phyloP scores from a whole-genome alignment of 1,140 invertebrate genomes.

The Ceratina calcarata region DNA sequence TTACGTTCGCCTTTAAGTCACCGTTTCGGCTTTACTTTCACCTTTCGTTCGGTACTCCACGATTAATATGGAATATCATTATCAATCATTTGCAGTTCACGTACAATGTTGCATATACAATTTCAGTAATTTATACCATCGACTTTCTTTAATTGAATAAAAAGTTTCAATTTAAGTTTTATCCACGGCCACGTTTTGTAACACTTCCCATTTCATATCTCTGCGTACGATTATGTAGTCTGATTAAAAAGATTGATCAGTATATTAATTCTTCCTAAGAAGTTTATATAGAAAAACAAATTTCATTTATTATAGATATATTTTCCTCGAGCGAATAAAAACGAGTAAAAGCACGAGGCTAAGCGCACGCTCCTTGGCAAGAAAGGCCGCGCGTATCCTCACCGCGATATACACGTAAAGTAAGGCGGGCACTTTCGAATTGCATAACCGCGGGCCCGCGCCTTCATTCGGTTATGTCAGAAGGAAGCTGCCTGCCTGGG shows the following conservation, averaged over 20 bases:
- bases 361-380: conserved; percentile 54
- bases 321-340: not conserved
- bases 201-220: too few species aligned
- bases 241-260: too few species aligned
- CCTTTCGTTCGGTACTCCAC: not conserved
- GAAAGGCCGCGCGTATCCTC: conserved; percentile 56
- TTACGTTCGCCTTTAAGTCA: not conserved
- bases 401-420: conserved; percentile 73
- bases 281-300: not conserved
- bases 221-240: too few species aligned
- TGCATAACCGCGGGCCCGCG: conserved; percentile 78
- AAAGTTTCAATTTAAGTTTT: too few species aligned
- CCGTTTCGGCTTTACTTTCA: conserved; percentile 1
- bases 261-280: too few species aligned
- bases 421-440: conserved; percentile 81
- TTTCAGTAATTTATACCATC: too few species aligned
- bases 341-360: conserved; percentile 52
- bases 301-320: conserved; percentile 8
- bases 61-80: too few species aligned
- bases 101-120: too few species aligned
- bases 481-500: conserved; percentile 79
- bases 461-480: conserved; percentile 81
- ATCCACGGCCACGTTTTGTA: too few species aligned
- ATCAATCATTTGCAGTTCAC: too few species aligned
- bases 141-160: too few species aligned